Conservation (phyloP, 2,113 vertebrate genomes). For the Lonchura striata region DNA sequence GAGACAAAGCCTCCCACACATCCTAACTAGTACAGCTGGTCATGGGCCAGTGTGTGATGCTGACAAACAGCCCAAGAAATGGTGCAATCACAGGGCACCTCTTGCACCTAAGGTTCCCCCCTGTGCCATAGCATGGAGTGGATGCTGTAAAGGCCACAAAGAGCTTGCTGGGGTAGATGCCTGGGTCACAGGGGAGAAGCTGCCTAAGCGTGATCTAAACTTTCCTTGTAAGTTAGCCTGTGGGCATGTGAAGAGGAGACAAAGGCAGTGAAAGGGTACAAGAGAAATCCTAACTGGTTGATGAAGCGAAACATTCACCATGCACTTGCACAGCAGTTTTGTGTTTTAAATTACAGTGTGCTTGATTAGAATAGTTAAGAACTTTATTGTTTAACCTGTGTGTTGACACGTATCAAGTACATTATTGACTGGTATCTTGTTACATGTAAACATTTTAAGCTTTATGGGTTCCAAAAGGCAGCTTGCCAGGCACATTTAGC, state of each 20-base stretch:
- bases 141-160: not conserved
- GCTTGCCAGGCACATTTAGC: conserved; percentile 5
- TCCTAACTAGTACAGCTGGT: not conserved
- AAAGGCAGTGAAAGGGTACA: not conserved
- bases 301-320: not conserved
- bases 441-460: not conserved
- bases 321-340: not conserved
- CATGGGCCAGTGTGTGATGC: not conserved
- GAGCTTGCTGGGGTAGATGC: not conserved
- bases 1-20: accelerated
- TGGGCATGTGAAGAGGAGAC: not conserved
- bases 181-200: not conserved
- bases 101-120: not conserved
- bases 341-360: not conserved
- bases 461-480: not conserved
- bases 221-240: not conserved
- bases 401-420: not conserved
- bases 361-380: not conserved
- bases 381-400: not conserved
- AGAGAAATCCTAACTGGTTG: not conserved
- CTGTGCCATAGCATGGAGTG: not conserved
- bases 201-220: not conserved
- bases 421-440: not conserved
- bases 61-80: not conserved
- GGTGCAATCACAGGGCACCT: not conserved